Evolutionary conservation across 2,888 invertebrate genomes (phyloP), one percentile per base, ranked within the genome.

Genomic region (Fragum whitleyi): DNA sequence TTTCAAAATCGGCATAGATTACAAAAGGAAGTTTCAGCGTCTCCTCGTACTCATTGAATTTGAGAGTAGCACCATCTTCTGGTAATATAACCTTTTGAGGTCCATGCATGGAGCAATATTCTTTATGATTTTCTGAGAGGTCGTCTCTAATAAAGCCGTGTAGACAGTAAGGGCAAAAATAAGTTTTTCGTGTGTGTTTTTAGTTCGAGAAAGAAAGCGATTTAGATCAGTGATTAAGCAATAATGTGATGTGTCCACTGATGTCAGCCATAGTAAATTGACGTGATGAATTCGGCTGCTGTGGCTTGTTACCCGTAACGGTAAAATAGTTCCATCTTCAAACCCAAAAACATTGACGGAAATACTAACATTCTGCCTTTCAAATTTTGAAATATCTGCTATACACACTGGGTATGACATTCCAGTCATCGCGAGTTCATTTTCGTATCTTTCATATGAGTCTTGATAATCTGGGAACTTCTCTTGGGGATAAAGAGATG

Each of bases 261-360:
- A 67, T 47, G 21, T 79, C 65, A 83, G 69, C 67, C 62, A 81
- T 21, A 86, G 42, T 59, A 83, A 76, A 70, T 83, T 70, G 2
- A 86, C 65, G 42, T 86, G 81, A 62, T 77, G 77, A 11, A 67
- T 42, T 16, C 74, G 61, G 28, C 42, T 26, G 21, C 28, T 23
- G 6, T 74, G 53, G 29, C 71, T 55, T 7, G 81, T 79, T 26
- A 83, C 77, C 59, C 67, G 69, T 23, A 83, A n/a, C n/a, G 81
- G 85, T 47, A 77, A 51, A 2, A 83, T 77, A 16, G 21, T 23
- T 21, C 77, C 69, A 26, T 75, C 76, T 51, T 85, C 86, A 59
- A 26, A 81, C 53, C 67, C 62, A 79, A 83, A 86, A 1, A 86
- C 86, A 36, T 86, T 86, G 42, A 75, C 55, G 16, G 73, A 77